Percentiles rank a stretch among this genome's conserved stretches.
These are phyloP conservation scores for Episyrphus balteatus DNA, from an alignment of 1,140 invertebrate genomes.

Conservation along the genomic window DNA sequence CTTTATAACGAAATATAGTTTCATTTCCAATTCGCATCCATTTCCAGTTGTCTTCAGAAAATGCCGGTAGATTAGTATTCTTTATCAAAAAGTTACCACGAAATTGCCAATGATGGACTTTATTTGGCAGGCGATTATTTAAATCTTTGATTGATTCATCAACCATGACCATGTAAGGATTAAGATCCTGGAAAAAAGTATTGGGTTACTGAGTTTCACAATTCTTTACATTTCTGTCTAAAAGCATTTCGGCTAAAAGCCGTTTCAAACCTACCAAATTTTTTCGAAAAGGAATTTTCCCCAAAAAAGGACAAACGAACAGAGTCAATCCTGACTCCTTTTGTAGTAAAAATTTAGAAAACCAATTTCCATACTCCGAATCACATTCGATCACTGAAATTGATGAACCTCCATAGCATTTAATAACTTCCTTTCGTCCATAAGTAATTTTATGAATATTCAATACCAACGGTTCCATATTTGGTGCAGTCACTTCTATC, in stretches of 20 bases:
- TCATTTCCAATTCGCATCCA: constrained; percentile 27
- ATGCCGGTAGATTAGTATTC: constrained; percentile 17
- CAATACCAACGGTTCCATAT: constrained; percentile 37
- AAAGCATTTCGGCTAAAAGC: too few relatives aligned
- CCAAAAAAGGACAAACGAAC: neutral
- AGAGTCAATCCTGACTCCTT: constrained; percentile 41
- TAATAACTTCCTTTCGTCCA: constrained; percentile 23
- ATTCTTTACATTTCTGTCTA: too few relatives aligned
- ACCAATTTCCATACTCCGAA: constrained; percentile 44
- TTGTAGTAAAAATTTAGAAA: constrained; percentile 42
- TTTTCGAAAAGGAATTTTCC: neutral
- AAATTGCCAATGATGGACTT: constrained; percentile 25
- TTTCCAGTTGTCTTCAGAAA: constrained; percentile 33
- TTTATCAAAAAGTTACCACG: constrained; percentile 34
- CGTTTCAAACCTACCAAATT: neutral
- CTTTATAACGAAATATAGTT: constrained; percentile 15
- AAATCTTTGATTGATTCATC: constrained; percentile 31
- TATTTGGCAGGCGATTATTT: constrained; percentile 14
- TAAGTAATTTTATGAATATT: constrained; percentile 18
- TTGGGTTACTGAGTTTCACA: too few relatives aligned
- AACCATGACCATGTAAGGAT: constrained; percentile 28
- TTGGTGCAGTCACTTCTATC: constrained; percentile 34
- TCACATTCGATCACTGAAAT: constrained; percentile 44
- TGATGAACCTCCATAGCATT: constrained; percentile 33
- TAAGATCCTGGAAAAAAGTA: constrained; percentile 24